Evolutionary conservation across 2,888 invertebrate genomes (phyloP).

Genomic region (Junonia oenone): DNA sequence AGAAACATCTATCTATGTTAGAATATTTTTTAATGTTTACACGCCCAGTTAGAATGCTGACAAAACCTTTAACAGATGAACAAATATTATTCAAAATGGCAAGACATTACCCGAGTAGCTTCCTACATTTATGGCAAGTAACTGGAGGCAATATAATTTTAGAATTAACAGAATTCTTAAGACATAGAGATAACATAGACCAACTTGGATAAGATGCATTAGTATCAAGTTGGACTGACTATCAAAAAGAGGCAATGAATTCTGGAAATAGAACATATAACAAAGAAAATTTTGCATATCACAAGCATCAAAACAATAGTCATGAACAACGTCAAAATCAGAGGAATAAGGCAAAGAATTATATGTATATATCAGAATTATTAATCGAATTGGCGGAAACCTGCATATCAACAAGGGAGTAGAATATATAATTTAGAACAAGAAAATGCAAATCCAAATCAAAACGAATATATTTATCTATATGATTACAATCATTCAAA

Average conservation of each 20-base stretch:
- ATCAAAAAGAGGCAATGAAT: not conserved
- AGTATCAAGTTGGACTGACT: too few species aligned
- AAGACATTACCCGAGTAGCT: too few species aligned
- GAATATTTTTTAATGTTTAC: slow-evolving; percentile 2
- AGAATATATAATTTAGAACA: not conserved
- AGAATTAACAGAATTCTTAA: slow-evolving; percentile 1
- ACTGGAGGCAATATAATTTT: not conserved
- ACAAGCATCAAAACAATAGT: too few species aligned
- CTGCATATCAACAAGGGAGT: too few species aligned
- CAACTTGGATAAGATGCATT: too few species aligned
- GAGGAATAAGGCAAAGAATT: too few species aligned
- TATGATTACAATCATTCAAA: slow-evolving; percentile 5
- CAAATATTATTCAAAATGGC: slow-evolving; percentile 13
- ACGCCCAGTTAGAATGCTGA: slow-evolving; percentile 12
- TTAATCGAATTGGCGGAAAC: too few species aligned
- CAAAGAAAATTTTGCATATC: too few species aligned
- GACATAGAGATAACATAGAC: slow-evolving; percentile 1
- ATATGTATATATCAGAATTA: too few species aligned
- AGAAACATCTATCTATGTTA: slow-evolving; percentile 4
- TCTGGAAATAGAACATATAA: too few species aligned
- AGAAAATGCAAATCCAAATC: not conserved
- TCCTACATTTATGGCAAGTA: slow-evolving; percentile 3
- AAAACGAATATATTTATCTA: not conserved
- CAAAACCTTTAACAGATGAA: slow-evolving; percentile 9
- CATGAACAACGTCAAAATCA: too few species aligned